These are phyloP conservation scores for Odontamblyopus lacepedii DNA, from an alignment of 2,797 vertebrate genomes.

Conservation along the genomic window DNA sequence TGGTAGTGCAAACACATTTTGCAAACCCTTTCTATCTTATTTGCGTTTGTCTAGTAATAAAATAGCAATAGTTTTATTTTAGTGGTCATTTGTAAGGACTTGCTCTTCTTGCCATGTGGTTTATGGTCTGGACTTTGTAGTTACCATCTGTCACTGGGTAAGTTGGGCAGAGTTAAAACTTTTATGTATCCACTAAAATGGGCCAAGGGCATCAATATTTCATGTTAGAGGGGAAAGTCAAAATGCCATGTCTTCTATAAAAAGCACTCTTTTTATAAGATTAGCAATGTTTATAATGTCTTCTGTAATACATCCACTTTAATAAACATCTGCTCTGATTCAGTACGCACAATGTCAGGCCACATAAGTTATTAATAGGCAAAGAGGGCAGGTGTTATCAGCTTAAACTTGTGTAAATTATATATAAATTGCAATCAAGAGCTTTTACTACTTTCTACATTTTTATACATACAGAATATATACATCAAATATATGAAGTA, in stretches of 20 bases:
- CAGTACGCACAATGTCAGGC: too few species aligned
- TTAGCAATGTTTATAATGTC: neutral
- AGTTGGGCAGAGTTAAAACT: neutral
- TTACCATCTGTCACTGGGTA: slow-evolving; percentile 1
- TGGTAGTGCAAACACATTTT: neutral
- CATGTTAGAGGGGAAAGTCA: neutral
- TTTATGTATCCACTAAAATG: slow-evolving; percentile 2
- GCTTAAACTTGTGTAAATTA: too few species aligned
- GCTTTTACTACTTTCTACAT: too few species aligned
- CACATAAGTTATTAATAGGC: too few species aligned
- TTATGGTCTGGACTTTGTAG: neutral
- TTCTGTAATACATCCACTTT: neutral
- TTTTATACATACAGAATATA: too few species aligned
- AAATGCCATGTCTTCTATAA: neutral
- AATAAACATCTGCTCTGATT: neutral
- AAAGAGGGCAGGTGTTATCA: too few species aligned
- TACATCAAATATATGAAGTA: too few species aligned
- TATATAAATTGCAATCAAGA: too few species aligned
- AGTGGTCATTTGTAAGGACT: neutral
- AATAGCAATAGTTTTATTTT: neutral
- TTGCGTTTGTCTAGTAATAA: neutral
- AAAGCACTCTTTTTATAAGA: neutral
- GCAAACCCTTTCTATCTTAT: neutral
- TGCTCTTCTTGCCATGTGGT: neutral
- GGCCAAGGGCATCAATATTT: neutral